Base-by-base conservation (phyloP, 1,140 invertebrate genomes). In the Pogonognathellus flavescens region DNA sequence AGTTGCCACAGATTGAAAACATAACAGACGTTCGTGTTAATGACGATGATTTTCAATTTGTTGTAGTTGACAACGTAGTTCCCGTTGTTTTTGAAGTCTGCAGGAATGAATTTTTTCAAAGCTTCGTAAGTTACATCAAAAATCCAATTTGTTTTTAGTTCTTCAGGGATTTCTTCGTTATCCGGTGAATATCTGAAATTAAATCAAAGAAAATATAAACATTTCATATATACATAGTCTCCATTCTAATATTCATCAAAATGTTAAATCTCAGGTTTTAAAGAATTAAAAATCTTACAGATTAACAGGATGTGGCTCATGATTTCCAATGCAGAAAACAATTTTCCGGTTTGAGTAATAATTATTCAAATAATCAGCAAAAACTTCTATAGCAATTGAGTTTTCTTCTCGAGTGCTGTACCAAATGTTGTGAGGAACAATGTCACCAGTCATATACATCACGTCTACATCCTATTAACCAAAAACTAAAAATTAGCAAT, bases 251-350 rank as follows among this genome's bases (percentile, higher is more conserved):
- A n/a, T n/a, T n/a, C n/a, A n/a, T n/a, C n/a, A 41, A 41, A 41
- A 41, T 41, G 2, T 41, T 6, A 41, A 41, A 41, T 41, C 2
- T 41, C 31, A 3, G 31, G 1, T 41, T n/a, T n/a, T 2, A 11
- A 41, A 57, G 2, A 49, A 8, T 14, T 70, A 41, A 16, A 20
- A 66, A 70, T 91, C 93, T 93, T 92, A 96, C 95, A 94, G 93
- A 91, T 98, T 97, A 7, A 95, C 92, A 5, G 97, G 97, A 91
- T 95, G 93, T 59, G 95, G 93, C 91, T 98, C 97, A 89, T 98
- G 97, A 90, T 98, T 98, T 62, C 96, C 97, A 62, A 98, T 90
- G 72, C 94, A 92, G 4, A 95, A 93, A 89, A 93, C 94, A 1
- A 98, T 92, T 0, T 92, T 91, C 31, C 92, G 93, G 70, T 94